These are phyloP conservation scores for Ursus arctos DNA, from an alignment of 2,113 vertebrate genomes.

Conservation along the genomic window DNA sequence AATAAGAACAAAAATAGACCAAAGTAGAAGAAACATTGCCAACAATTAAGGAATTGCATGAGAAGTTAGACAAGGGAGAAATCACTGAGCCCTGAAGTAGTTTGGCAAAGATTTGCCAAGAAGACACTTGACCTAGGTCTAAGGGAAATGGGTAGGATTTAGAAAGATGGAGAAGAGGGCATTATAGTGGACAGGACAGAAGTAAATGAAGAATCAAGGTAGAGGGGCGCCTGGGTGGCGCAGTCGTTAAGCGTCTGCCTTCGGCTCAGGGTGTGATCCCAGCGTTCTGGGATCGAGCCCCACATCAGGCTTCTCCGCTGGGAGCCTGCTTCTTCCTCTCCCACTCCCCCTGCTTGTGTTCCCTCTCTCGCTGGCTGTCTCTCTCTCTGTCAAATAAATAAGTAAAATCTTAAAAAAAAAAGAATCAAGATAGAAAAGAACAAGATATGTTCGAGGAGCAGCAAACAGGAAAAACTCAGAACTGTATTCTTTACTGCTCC, in stretches of 20 bases:
- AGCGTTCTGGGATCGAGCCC: too few species aligned
- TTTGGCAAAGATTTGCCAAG: conserved; percentile 40
- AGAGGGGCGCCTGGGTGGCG: too few species aligned
- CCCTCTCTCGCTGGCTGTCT: too few species aligned
- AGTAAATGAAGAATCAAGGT: neutral
- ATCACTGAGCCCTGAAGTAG: conserved; percentile 28
- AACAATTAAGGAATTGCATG: neutral
- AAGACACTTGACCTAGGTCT: neutral
- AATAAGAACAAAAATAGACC: conserved; percentile 41
- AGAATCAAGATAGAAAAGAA: neutral
- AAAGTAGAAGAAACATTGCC: neutral
- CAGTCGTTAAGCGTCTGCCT: too few species aligned
- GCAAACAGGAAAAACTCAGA: neutral
- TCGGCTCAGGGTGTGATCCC: too few species aligned
- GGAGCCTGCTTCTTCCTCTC: too few species aligned
- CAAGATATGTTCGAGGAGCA: neutral
- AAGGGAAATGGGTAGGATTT: conserved; percentile 28
- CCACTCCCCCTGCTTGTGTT: too few species aligned
- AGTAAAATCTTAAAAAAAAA: too few species aligned
- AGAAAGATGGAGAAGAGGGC: neutral
- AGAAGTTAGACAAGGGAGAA: conserved; percentile 23
- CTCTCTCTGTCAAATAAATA: too few species aligned
- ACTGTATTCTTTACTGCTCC: neutral
- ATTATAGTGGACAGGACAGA: neutral
- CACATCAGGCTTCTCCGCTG: too few species aligned